Conservation (phyloP, 2,888 invertebrate genomes). For the Drosophila siamana region DNA sequence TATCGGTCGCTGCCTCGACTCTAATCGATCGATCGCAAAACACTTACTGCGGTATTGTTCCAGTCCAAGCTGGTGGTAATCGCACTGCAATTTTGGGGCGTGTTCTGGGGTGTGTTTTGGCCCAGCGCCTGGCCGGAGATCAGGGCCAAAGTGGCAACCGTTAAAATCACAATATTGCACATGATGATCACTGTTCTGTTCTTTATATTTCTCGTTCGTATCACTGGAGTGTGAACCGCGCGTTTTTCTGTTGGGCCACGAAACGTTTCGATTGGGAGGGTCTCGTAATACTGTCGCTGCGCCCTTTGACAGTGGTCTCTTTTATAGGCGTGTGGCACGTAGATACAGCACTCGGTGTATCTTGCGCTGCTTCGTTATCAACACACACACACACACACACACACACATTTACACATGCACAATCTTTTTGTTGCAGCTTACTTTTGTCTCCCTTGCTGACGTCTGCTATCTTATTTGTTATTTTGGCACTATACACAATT, state of each 20-base stretch:
- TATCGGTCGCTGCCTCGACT: neutral
- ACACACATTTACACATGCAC: too few relatives aligned
- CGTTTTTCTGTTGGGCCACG: slow-evolving; percentile 20
- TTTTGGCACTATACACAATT: slow-evolving; percentile 20
- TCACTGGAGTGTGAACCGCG: slow-evolving; percentile 18
- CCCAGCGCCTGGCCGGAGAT: slow-evolving; percentile 28
- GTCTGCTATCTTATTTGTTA: slow-evolving; percentile 44
- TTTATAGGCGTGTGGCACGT: slow-evolving; percentile 56
- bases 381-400: neutral
- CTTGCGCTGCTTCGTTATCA: slow-evolving; percentile 39
- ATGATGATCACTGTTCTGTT: slow-evolving; percentile 50
- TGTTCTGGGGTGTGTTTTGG: slow-evolving; percentile 2
- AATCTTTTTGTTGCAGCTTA: slow-evolving; percentile 47
- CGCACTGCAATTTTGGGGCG: slow-evolving; percentile 24
- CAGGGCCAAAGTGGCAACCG: slow-evolving; percentile 40
- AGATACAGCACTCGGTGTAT: slow-evolving; percentile 26
- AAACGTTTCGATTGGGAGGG: slow-evolving; percentile 57
- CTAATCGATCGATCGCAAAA: neutral
- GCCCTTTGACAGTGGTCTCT: slow-evolving; percentile 40
- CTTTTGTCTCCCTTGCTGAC: slow-evolving; percentile 35
- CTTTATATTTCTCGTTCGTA: neutral
- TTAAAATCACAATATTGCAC: slow-evolving; percentile 62
- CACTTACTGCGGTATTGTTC: slow-evolving; percentile 59
- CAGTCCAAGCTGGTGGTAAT: slow-evolving; percentile 31
- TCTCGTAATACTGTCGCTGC: slow-evolving; percentile 59